Evolutionary conservation across 2,888 invertebrate genomes (phyloP), one percentile per base, ranked within the genome.

Genomic region (Lochmaea crataegi): DNA sequence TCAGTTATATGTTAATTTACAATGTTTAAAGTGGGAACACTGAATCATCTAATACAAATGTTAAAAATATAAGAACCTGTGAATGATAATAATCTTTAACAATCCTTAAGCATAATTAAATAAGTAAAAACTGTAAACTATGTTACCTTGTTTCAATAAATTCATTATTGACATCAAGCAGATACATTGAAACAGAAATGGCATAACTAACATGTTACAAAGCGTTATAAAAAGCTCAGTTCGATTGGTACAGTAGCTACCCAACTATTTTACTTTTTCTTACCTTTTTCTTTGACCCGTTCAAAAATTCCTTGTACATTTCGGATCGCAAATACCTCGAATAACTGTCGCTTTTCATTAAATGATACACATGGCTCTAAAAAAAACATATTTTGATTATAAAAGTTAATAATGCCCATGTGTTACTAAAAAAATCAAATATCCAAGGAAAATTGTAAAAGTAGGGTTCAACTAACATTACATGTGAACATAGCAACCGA

Each of bases 261-360:
- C 64, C 70, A 57, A 57, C 56, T 57, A 56, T 64, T 70, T 64
- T 70, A 64, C 70, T 69, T 72, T 73, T 74, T 77, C 84, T 86
- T 89, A 97, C 97, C 94, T 98, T 98, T 89, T 98, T 98, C 89
- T 97, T 96, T 78, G 97, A 95, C 79, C 96, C 96, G 86, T 95
- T 97, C 75, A 98, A 89, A 85, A 95, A 96, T 82, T 98, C 98
- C 90, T 98, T 98, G 89, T 99, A 99, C 95, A 98, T 96, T 82
- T 99, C 99, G 0, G 98, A 99, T 78, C 99, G 93, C 68, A 99
- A 90, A 86, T 99, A 99, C 80, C 99, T 91, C 69, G 98, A 98
- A 86, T 99, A 99, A 84, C 97, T 98, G 88, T 99, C 99, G 79
- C 96, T 97, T 86, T 99, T 99, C 99, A 99, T 99, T 81, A 99